Base-by-base conservation (phyloP, 37 sponge, comb jelly and placozoan species). In the Chondrosia reniformis region DNA sequence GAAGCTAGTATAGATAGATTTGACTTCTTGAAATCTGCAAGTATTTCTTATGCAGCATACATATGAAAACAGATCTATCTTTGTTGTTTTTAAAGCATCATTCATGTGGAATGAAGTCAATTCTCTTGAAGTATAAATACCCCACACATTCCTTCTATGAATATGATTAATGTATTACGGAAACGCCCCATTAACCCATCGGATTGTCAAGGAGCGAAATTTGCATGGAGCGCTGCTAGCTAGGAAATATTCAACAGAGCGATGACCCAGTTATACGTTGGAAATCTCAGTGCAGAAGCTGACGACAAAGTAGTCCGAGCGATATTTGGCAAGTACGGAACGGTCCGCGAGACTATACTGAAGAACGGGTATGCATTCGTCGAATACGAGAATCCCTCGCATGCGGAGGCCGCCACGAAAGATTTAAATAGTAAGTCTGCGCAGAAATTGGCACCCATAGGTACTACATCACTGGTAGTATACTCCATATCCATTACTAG, bases 311-410 rank as follows among this genome's bases (percentile, higher is more conserved):
- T 73, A 33, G 63, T 94, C 13, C 76, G 80, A 25, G 69, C 75
- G 0, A 64, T 94, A 19, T 94, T 94, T 58, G 81, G 83, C 42
- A 84, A 85, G 78, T 90, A 87, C 67, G 95, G 95, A 1, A 33
- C 45, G 3, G 85, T 94, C 65, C 38, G 86, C 2, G 91, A 90
- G 45, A 85, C 87, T 1, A 89, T 89, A 27, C 87, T 94, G 95
- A 94, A 94, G 77, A 84, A 81, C 49, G 90, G 90, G 21, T 94
- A 90, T 76, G 91, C 95, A n/a, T 94, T 94, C 55, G 88, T 94
- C 33, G 95, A 86, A 76, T 84, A 81, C 55, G 95, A 94, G 33
- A 73, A 46, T 17, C 65, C 88, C 17, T 28, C 56, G 44, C 66
- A 80, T 24, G 91, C 88, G 1, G 88, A 90, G 9, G 59, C 71